Evolutionary conservation across 2,113 vertebrate genomes (phyloP).

Genomic region (Bubalus kerabau): DNA sequence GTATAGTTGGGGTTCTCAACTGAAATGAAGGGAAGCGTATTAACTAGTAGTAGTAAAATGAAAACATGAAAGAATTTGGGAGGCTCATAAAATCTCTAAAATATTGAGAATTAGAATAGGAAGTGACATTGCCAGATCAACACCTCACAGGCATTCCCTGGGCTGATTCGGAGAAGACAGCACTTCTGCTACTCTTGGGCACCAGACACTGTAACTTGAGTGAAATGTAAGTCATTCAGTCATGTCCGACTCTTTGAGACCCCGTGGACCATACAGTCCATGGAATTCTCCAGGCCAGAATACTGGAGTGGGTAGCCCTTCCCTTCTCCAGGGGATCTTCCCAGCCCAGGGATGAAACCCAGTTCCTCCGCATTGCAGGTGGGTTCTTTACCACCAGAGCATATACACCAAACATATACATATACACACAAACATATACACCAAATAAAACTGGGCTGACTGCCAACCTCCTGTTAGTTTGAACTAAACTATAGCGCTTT

Average conservation of each 20-base stretch:
- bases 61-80: not conserved
- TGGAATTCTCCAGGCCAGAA: not conserved
- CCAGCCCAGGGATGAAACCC: not conserved
- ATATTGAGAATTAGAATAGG: not conserved
- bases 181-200: fast-evolving
- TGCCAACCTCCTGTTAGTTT: not conserved
- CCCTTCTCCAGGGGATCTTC: not conserved
- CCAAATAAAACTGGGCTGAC: not conserved
- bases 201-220: not conserved
- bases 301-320: not conserved
- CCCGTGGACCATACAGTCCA: not conserved
- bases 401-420: not conserved
- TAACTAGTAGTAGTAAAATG: not conserved
- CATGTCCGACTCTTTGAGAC: not conserved
- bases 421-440: not conserved
- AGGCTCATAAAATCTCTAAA: not conserved
- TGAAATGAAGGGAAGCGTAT: not conserved
- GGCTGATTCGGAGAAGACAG: not conserved
- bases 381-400: not conserved
- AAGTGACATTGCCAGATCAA: not conserved
- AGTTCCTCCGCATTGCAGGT: not conserved
- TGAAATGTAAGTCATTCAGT: not conserved
- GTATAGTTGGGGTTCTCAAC: not conserved
- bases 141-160: not conserved
- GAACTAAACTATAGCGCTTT: not conserved